Percentiles rank a stretch among this genome's conserved stretches.
phyloP scores from a whole-genome alignment of 2,113 vertebrate genomes.

The Pluvianellus socialis region DNA sequence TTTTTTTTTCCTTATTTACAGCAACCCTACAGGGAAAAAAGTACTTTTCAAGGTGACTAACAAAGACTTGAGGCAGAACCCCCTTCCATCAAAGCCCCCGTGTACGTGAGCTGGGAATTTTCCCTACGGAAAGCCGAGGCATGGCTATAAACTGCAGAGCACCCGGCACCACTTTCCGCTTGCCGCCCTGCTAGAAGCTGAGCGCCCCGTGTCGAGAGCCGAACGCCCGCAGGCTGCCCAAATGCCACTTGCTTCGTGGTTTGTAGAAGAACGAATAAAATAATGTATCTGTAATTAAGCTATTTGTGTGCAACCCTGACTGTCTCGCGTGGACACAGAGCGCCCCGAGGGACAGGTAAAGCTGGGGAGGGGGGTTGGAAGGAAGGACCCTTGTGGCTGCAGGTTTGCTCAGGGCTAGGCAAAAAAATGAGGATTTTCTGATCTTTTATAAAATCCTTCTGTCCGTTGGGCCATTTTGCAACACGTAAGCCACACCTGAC shows the following conservation, averaged over 20 bases:
- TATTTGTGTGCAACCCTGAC: background rate
- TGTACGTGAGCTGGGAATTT: background rate
- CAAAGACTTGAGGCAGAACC: background rate
- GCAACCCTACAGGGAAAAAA: background rate
- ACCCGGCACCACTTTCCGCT: rapidly evolving
- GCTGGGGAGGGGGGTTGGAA: background rate
- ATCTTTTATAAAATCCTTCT: background rate
- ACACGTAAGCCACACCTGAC: rapidly evolving
- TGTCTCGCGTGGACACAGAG: background rate
- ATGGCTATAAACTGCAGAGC: rapidly evolving
- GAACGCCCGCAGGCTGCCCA: background rate
- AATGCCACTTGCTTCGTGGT: rapidly evolving
- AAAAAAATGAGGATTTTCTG: background rate
- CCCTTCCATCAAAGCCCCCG: rapidly evolving
- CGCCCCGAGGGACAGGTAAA: background rate
- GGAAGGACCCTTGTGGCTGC: background rate
- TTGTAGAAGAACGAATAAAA: background rate
- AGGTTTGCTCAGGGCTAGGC: background rate
- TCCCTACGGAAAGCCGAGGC: rapidly evolving
- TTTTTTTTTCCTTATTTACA: background rate
- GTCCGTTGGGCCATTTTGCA: background rate
- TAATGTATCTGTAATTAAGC: rapidly evolving
- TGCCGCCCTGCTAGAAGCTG: background rate
- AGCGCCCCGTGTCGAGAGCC: rapidly evolving
- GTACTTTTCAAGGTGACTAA: background rate